Base-by-base conservation (phyloP, 2,888 invertebrate genomes). In the Acronicta aceris region DNA sequence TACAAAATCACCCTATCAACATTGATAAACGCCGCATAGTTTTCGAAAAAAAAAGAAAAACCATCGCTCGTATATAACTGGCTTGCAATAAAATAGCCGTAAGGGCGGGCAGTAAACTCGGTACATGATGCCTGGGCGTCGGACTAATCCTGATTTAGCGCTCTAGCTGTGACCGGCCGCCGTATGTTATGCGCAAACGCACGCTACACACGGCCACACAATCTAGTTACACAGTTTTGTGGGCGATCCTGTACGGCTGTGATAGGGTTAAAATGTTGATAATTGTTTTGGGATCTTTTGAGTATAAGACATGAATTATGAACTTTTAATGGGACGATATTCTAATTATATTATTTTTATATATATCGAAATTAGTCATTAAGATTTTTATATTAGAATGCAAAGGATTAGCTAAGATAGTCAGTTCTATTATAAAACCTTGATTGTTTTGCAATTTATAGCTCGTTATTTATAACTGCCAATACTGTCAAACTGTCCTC, bases 131-230 rank as follows among this genome's bases (percentile, higher is more conserved):
- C 89, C 86, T 83, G 84, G 77, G 77, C 87, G 91, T 91, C 89
- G 72, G 70, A 80, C 89, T 94, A 94, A 94, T 92, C 93, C 93
- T 94, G 94, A 94, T 94, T 93, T 94, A 94, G 90, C 90, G 86
- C 77, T 81, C 83, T 84, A 80, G 85, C 84, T 82, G 86, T 81
- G 82, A 82, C 84, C 84, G 82, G 65, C 74, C 82, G 68, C 79
- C 84, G 87, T 92, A 90, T 82, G 88, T 91, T 91, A 90, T 83
- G 78, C 87, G 84, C 83, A 86, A 89, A 87, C 84, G 74, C 71
- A 76, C 51, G 59, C 57, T 66, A 88, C 87, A 87, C 82, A 89
- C 83, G 58, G 84, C 7, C 30, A 7, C 17, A 2, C 5, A 41
- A 59, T 21, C 59, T 16, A 36, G 25, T 54, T 53, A 74, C 56